Percentiles rank a stretch among this genome's conserved stretches.
These are phyloP conservation scores for Otocyon megalotis DNA, from an alignment of 2,113 vertebrate species.

Conservation along the genomic window DNA sequence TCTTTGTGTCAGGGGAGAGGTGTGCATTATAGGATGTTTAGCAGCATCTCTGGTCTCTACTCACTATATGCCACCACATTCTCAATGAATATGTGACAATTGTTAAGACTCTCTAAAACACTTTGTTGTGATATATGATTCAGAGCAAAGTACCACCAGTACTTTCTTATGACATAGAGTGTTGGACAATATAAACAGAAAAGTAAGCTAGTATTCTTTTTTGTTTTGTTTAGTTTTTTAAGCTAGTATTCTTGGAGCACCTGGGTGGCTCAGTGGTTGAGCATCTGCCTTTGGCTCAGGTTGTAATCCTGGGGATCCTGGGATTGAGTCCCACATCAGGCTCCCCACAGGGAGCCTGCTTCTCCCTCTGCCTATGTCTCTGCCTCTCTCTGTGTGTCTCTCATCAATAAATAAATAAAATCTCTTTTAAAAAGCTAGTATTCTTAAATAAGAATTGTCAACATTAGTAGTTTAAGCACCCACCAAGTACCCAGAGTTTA, in stretches of 20 bases:
- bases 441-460: not conserved
- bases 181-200: not conserved
- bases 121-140: not conserved
- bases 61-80: not conserved
- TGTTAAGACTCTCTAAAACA: not conserved
- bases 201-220: not conserved
- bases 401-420: no score
- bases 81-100: not conserved
- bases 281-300: no score
- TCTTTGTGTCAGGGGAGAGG: not conserved
- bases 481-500: not conserved
- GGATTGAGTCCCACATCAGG: no score
- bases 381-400: no score
- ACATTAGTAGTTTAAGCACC: not conserved
- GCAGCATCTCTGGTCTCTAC: not conserved
- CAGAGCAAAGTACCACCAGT: not conserved
- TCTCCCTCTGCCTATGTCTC: no score
- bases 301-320: no score
- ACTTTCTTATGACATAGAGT: not conserved
- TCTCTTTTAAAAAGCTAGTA: not conserved
- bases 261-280: no score
- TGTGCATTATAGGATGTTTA: not conserved
- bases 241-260: not conserved
- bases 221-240: not conserved
- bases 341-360: no score